Conservation (phyloP, 1,140 invertebrate species). For the Brachionus plicatilis region DNA sequence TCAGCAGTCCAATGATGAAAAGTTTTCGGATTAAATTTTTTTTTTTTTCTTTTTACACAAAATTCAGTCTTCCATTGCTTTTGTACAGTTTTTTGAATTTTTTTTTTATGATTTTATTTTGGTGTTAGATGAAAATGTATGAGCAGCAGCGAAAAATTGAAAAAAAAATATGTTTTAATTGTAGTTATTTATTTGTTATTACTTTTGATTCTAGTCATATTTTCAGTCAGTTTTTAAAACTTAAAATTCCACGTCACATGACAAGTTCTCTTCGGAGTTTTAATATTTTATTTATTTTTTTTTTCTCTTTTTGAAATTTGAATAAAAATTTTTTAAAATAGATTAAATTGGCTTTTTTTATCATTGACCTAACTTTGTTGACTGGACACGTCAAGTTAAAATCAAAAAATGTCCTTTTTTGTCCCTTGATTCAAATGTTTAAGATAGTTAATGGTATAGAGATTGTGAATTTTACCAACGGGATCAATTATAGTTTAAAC, state of each 20-base stretch:
- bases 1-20: not conserved
- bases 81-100: conserved; percentile 17
- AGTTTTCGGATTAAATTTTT: not conserved
- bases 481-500: no score
- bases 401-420: no score
- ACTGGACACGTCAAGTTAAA: no score
- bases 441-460: no score
- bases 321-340: not conserved
- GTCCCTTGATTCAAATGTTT: no score
- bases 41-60: not conserved
- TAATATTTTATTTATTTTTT: not conserved
- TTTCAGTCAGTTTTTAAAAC: not conserved
- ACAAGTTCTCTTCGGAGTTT: not conserved
- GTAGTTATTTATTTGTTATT: conserved; percentile 9
- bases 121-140: not conserved
- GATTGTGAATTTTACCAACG: no score
- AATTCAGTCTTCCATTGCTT: not conserved
- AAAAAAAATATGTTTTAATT: not conserved
- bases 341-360: not conserved
- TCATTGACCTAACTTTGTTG: no score
- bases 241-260: not conserved
- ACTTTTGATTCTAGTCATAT: not conserved
- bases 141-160: not conserved
- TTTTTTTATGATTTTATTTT: not conserved
- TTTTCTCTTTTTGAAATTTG: not conserved